Evolutionary conservation across 2,113 vertebrate species (phyloP), one percentile per base, ranked within the genome.

Genomic region (Silurus asotus): DNA sequence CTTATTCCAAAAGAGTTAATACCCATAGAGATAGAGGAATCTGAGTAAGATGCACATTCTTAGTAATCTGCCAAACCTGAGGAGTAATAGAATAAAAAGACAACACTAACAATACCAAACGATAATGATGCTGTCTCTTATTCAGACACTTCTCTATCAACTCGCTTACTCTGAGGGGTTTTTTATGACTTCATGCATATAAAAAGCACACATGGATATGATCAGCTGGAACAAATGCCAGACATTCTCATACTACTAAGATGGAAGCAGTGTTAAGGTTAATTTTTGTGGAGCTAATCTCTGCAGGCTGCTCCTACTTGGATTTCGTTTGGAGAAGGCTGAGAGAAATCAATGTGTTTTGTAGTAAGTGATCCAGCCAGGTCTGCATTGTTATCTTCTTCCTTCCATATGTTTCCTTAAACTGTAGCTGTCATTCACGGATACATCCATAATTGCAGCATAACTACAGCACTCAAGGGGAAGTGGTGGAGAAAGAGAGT

Each of bases 131-230:
- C 51, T 67, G 8, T 65, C 82, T 49, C n/a, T 64, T 15, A 64
- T 76, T 64, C 9, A n/a, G 20, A 28, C n/a, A 19, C 9, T 56
- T 10, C 58, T 23, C 59, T 48, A 62, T 61, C 19, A 25, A 55
- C 75, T 28, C 7, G 4, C 17, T 61, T 62, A 7, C 28, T 20
- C 10, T 58, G 64, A 3, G 25, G 37, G 48, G 28, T 45, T 56
- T 81, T 45, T 61, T 62, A 58, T 62, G 48, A 8, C 25, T 37
- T 48, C n/a, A 37, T 59, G 79, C 56, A 51, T 37, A 37, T 53
- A 76, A 55, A 37, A 85, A n/a, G 13, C 56, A 78, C 87, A 85
- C 84, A 85, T 78, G 84, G 87, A 88, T 72, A 20, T 25, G 51
- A 78, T 82, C 79, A 82, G n/a, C 49, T 25, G 11, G 20, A 59